These are phyloP conservation scores for Araneus ventricosus DNA, from an alignment of 1,140 invertebrate genomes.

Conservation along the genomic window DNA sequence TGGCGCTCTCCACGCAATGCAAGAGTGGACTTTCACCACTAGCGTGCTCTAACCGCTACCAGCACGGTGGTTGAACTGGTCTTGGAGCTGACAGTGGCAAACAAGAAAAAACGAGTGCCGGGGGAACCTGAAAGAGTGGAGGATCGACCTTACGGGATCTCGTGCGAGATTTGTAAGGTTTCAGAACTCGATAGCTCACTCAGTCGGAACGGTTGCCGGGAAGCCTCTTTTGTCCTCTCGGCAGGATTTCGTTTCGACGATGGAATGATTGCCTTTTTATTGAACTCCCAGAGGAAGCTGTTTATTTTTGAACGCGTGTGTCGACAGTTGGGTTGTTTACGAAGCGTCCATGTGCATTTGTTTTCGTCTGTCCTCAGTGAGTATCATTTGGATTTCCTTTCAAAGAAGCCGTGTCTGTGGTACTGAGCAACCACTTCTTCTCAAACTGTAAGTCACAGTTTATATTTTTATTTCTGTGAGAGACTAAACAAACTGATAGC, in stretches of 20 bases:
- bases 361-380: background rate
- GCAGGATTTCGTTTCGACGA: background rate
- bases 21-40: conserved; percentile 1
- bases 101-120: background rate
- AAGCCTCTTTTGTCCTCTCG: background rate
- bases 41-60: conserved; percentile 21
- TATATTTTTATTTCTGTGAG: background rate
- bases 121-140: background rate
- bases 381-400: background rate
- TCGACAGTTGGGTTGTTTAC: conserved; percentile 20
- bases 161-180: conserved; percentile 57
- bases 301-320: background rate
- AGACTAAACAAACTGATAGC: too few species aligned
- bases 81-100: background rate
- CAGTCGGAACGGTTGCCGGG: conserved; percentile 45
- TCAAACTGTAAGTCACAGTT: background rate
- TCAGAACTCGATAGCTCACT: conserved; percentile 69
- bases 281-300: background rate
- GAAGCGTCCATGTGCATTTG: conserved; percentile 7
- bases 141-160: conserved; percentile 33
- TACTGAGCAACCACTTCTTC: background rate
- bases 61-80: conserved; percentile 67
- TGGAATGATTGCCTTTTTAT: background rate
- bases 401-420: background rate
- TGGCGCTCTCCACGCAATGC: background rate